Conservation (phyloP, 2,888 invertebrate genomes). For the Lottia gigantea region DNA sequence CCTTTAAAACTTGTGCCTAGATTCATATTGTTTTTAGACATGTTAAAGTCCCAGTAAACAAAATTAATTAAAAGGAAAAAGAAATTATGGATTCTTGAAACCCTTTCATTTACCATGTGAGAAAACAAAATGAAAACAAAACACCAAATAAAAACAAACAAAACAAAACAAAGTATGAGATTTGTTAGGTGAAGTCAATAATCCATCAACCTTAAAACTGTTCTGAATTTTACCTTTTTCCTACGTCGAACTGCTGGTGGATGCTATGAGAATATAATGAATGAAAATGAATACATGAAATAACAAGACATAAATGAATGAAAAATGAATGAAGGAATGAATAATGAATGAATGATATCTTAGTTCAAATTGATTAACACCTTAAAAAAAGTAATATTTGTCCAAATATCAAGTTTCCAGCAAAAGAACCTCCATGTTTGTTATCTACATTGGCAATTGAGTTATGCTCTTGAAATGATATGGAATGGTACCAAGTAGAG, state of each 20-base stretch:
- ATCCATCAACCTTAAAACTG: no score
- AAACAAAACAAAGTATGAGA: not conserved
- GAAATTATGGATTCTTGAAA: not conserved
- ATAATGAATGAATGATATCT: not conserved
- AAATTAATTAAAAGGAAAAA: not conserved
- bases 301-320: conserved; percentile 15
- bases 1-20: no score
- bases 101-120: no score
- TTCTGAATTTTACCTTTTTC: conserved; percentile 42
- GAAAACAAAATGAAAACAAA: not conserved
- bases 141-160: not conserved
- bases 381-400: no score
- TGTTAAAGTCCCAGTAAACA: not conserved
- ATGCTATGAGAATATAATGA: conserved; percentile 28
- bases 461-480: not conserved
- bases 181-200: no score
- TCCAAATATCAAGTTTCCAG: no score
- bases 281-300: no score
- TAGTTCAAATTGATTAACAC: no score
- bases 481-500: no score
- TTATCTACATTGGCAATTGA: not conserved
- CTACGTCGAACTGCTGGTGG: conserved; percentile 49
- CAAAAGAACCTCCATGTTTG: not conserved
- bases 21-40: no score
- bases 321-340: conserved; percentile 4